These are phyloP conservation scores for Carpatolechia fugitivella DNA, from an alignment of 2,888 invertebrate species.

Conservation along the genomic window DNA sequence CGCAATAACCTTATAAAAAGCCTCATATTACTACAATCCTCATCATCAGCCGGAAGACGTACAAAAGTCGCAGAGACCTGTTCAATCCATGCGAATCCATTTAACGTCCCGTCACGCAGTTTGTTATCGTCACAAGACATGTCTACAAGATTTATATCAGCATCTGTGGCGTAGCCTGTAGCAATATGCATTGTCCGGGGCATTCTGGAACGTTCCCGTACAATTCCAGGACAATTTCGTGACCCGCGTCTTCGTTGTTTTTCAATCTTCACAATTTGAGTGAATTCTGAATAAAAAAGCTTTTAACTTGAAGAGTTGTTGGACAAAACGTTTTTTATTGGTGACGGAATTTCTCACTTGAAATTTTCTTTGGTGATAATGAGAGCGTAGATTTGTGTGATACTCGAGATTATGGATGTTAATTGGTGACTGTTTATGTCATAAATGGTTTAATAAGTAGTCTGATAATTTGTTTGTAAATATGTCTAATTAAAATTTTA, in stretches of 20 bases:
- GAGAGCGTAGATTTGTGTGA: background rate
- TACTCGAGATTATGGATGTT: background rate
- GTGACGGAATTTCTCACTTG: background rate
- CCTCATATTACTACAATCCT: too few relatives aligned
- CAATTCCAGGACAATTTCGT: constrained; percentile 18
- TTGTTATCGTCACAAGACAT: background rate
- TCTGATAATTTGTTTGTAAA: too few relatives aligned
- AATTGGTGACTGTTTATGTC: too few relatives aligned
- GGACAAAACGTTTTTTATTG: background rate
- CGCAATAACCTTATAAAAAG: too few relatives aligned
- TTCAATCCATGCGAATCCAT: too few relatives aligned
- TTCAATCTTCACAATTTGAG: constrained; percentile 19
- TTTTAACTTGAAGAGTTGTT: constrained; percentile 5
- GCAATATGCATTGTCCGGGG: constrained; percentile 21
- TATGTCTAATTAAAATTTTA: too few relatives aligned
- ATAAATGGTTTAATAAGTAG: too few relatives aligned
- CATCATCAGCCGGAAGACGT: background rate
- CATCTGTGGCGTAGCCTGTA: constrained; percentile 2
- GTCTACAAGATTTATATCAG: background rate
- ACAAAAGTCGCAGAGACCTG: too few relatives aligned
- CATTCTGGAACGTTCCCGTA: constrained; percentile 10
- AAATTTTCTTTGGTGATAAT: background rate
- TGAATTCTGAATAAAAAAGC: constrained; percentile 14
- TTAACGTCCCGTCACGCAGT: too few relatives aligned
- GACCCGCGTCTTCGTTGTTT: constrained; percentile 18